phyloP scores from a whole-genome alignment of 1,140 invertebrate species.

The Panonychus citri region DNA sequence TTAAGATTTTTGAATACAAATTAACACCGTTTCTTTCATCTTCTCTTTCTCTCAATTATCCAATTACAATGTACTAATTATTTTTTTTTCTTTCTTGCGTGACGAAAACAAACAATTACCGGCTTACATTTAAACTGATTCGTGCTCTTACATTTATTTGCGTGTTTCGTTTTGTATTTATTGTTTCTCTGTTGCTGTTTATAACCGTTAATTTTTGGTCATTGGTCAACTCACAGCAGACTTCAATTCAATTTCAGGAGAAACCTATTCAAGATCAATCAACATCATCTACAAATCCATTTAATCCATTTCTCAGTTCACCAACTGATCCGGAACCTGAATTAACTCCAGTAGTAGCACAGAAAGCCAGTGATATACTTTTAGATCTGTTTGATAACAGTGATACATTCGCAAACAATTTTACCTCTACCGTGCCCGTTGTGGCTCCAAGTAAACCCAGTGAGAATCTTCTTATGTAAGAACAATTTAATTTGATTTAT shows the following conservation, averaged over 20 bases:
- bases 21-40: not conserved
- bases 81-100: not conserved
- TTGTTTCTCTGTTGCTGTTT: too few relatives aligned
- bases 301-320: not conserved
- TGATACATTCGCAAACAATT: not conserved
- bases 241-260: conserved; percentile 5
- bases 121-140: too few relatives aligned
- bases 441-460: not conserved
- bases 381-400: not conserved
- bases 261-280: conserved; percentile 23
- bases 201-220: too few relatives aligned
- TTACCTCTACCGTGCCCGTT: not conserved
- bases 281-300: not conserved
- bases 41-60: conserved; percentile 6
- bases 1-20: not conserved
- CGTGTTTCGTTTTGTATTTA: too few relatives aligned
- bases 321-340: not conserved
- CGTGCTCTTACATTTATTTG: not conserved
- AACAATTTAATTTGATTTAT: too few relatives aligned
- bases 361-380: not conserved
- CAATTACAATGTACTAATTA: not conserved
- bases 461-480: not conserved
- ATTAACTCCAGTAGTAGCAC: not conserved
- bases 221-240: not conserved
- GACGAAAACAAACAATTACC: too few relatives aligned